Conservation (phyloP, 1,140 invertebrate species). For the Whitmania pigra region DNA sequence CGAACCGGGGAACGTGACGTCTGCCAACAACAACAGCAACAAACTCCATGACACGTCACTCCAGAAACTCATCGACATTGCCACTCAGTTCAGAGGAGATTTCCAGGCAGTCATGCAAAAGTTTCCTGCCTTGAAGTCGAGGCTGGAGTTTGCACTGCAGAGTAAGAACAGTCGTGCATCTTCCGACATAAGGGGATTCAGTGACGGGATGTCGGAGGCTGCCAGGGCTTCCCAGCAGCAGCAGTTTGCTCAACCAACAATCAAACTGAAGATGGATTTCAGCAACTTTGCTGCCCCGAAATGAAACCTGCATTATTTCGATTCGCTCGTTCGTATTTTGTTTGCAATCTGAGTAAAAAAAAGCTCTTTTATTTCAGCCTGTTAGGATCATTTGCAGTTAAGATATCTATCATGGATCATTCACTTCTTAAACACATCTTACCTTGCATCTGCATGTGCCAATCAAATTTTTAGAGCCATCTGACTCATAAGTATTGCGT, state of each 20-base stretch:
- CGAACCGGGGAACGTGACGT: slow-evolving; percentile 52
- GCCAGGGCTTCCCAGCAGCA: slow-evolving; percentile 34
- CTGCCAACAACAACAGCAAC: slow-evolving; percentile 44
- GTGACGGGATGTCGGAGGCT: slow-evolving; percentile 36
- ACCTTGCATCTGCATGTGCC: too few relatives aligned
- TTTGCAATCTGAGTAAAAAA: too few relatives aligned
- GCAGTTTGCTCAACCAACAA: slow-evolving; percentile 50
- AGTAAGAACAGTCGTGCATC: slow-evolving; percentile 49
- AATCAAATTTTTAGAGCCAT: too few relatives aligned
- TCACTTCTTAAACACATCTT: too few relatives aligned
- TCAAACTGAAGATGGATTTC: slow-evolving; percentile 89
- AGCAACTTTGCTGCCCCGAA: slow-evolving; percentile 55
- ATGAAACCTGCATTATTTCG: too few relatives aligned
- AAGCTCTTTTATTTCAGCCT: too few relatives aligned
- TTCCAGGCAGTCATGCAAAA: slow-evolving; percentile 78
- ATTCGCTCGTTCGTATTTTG: slow-evolving; percentile 16
- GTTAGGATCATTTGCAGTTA: too few relatives aligned
- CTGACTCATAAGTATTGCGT: too few relatives aligned
- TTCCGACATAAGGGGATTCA: slow-evolving; percentile 38
- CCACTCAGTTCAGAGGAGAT: slow-evolving; percentile 63
- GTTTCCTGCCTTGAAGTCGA: slow-evolving; percentile 60
- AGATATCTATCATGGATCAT: too few relatives aligned
- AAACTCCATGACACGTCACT: slow-evolving; percentile 69
- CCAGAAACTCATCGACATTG: slow-evolving; percentile 75
- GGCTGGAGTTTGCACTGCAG: slow-evolving; percentile 71